These are phyloP conservation scores for Actenoides lindsayi DNA, from an alignment of 2,113 vertebrate genomes.

Conservation along the genomic window DNA sequence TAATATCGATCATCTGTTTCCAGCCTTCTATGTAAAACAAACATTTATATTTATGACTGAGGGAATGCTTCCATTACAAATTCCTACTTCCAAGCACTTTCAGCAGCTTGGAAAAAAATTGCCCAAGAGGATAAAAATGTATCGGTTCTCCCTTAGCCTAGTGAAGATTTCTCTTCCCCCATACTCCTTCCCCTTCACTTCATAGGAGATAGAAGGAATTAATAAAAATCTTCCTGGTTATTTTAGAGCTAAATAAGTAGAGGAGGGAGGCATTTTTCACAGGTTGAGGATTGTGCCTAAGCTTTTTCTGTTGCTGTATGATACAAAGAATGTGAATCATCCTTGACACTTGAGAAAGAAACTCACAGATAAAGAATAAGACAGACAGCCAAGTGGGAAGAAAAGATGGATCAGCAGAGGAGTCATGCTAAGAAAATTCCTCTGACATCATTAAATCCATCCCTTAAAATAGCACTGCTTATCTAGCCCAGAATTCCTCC, in stretches of 20 bases:
- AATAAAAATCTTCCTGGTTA: constrained; percentile 33
- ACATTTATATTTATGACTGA: not conserved
- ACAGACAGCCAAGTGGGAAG: constrained; percentile 29
- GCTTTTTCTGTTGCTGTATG: constrained; percentile 17
- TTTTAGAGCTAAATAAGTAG: constrained; percentile 9
- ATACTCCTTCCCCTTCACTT: not conserved
- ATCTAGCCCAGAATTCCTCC: not conserved
- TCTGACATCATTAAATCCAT: constrained; percentile 30
- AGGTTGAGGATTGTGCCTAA: constrained; percentile 8
- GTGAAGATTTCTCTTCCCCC: not conserved
- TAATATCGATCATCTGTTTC: not conserved
- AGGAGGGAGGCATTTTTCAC: constrained; percentile 24
- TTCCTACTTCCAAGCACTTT: not conserved
- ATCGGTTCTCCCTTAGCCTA: not conserved
- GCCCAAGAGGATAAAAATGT: not conserved
- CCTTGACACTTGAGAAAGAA: constrained; percentile 22
- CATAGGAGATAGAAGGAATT: not conserved
- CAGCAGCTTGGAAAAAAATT: not conserved
- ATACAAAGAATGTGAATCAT: constrained; percentile 39
- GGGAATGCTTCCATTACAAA: not conserved
- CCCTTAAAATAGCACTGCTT: constrained; percentile 39
- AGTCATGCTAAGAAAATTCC: constrained; percentile 46
- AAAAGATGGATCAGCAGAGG: constrained; percentile 46
- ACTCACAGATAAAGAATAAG: constrained; percentile 10
- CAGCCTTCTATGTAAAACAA: not conserved